phyloP scores from a whole-genome alignment of 2,888 invertebrate species.

The Aphrophora alni region DNA sequence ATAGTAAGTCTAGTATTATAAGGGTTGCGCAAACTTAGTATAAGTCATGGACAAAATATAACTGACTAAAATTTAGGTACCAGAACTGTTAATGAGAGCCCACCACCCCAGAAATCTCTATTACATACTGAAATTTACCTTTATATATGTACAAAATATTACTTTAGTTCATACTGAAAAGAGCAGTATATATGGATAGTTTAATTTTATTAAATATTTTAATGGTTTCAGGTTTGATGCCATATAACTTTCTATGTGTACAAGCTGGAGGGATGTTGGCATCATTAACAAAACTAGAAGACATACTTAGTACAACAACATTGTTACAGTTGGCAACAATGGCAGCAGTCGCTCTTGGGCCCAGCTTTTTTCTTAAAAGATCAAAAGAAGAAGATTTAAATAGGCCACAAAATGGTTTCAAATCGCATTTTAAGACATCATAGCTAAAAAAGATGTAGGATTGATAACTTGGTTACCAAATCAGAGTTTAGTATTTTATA shows the following conservation, averaged over 20 bases:
- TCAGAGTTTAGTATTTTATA: background rate
- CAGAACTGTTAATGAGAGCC: too few relatives aligned
- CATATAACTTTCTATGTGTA: constrained; percentile 66
- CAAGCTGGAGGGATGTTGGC: constrained; percentile 64
- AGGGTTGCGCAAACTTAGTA: too few relatives aligned
- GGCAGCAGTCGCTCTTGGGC: constrained; percentile 47
- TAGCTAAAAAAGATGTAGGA: background rate
- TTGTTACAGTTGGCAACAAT: constrained; percentile 46
- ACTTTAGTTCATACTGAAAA: too few relatives aligned
- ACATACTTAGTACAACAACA: constrained; percentile 58
- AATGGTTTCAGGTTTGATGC: constrained; percentile 61
- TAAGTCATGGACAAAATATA: too few relatives aligned
- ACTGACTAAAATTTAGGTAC: too few relatives aligned
- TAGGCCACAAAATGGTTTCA: background rate
- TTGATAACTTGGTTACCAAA: background rate
- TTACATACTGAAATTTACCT: too few relatives aligned
- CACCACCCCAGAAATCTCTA: too few relatives aligned
- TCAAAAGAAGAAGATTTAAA: background rate
- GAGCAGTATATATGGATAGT: too few relatives aligned
- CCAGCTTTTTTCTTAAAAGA: constrained; percentile 45
- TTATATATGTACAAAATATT: too few relatives aligned
- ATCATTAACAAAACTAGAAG: constrained; percentile 59
- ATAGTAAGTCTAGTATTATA: too few relatives aligned
- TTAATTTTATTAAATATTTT: too few relatives aligned
- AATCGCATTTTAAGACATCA: background rate